phyloP scores from a whole-genome alignment of 2,888 invertebrate genomes.

The Phymatocera aterrima region DNA sequence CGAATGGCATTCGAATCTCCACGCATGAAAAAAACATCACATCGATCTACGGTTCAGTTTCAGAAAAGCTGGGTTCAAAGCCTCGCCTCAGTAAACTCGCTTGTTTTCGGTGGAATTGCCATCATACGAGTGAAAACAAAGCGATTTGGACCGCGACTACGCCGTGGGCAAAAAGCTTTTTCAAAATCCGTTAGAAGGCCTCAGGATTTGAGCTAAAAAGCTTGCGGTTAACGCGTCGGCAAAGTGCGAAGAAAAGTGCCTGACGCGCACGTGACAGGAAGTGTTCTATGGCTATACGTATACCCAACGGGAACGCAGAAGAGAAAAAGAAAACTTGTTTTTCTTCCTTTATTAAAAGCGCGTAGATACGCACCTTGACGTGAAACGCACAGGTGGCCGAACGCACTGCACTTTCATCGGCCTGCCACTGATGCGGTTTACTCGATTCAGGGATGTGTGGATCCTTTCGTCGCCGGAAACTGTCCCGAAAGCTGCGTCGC shows the following conservation, averaged over 20 bases:
- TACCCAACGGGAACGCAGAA: not conserved
- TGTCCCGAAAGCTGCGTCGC: slow-evolving; percentile 93
- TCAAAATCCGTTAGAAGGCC: not conserved
- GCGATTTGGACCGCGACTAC: not conserved
- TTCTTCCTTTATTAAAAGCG: not conserved
- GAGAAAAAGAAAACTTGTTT: not conserved
- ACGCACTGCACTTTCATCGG: slow-evolving; percentile 97
- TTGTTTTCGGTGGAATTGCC: not conserved
- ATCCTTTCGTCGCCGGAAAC: slow-evolving; percentile 94
- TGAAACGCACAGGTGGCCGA: slow-evolving; percentile 98
- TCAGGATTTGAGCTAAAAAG: not conserved
- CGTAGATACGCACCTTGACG: slow-evolving; percentile 83
- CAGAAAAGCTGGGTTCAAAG: not conserved
- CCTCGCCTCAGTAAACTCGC: not conserved
- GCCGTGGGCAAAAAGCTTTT: not conserved
- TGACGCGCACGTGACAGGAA: slow-evolving; percentile 18
- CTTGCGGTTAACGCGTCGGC: not conserved
- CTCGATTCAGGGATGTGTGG: slow-evolving; percentile 91
- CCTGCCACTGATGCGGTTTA: slow-evolving; percentile 98
- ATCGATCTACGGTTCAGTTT: not conserved
- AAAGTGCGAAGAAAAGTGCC: not conserved
- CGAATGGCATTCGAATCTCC: not conserved
- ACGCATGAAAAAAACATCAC: not conserved
- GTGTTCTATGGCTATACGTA: not conserved
- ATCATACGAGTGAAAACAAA: not conserved